phyloP scores from a whole-genome alignment of 2,797 vertebrate species.

The Manis javanica region DNA sequence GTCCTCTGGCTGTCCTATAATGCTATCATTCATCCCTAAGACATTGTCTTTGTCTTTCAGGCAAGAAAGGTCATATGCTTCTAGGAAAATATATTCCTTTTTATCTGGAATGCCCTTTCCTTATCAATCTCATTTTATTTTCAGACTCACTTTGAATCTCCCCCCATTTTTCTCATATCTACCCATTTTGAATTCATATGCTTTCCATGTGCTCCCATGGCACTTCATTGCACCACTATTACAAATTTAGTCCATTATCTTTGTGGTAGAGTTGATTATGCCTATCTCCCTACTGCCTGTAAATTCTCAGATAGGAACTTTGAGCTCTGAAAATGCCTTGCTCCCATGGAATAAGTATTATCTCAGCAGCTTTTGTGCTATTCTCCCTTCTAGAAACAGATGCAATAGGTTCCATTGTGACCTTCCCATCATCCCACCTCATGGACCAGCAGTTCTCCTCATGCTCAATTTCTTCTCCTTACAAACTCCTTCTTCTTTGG shows the following conservation, averaged over 20 bases:
- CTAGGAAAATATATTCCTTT: neutral
- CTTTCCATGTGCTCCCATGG: neutral
- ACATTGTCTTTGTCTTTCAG: neutral
- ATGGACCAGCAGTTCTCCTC: neutral
- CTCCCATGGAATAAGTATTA: neutral
- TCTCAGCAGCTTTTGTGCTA: neutral
- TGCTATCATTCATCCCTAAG: neutral
- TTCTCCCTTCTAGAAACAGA: constrained; percentile 5
- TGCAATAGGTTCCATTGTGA: neutral
- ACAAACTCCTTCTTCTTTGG: neutral
- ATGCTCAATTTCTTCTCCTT: neutral
- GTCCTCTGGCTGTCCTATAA: neutral
- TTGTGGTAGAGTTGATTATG: neutral
- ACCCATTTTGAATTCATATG: neutral
- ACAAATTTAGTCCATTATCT: neutral
- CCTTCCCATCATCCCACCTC: neutral
- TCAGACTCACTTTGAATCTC: neutral
- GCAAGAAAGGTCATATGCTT: neutral
- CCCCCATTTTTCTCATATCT: neutral
- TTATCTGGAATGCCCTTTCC: neutral
- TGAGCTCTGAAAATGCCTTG: neutral
- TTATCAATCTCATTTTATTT: neutral
- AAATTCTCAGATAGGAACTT: neutral
- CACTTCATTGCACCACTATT: neutral
- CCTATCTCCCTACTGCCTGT: neutral